phyloP scores from a whole-genome alignment of 2,797 vertebrate species.

The Sebastes jordani region DNA sequence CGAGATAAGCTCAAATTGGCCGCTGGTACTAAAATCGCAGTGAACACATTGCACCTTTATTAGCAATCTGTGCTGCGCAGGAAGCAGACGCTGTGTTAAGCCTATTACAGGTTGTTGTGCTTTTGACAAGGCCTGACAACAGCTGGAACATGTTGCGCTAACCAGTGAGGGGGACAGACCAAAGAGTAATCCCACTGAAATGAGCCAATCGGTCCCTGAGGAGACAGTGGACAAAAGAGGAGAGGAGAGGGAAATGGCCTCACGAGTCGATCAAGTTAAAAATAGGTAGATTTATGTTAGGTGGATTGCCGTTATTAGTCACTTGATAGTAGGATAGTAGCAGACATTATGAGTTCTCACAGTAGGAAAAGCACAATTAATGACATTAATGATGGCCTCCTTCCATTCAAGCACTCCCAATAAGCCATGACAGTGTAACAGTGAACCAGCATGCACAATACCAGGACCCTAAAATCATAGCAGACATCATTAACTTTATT shows the following conservation, averaged over 20 bases:
- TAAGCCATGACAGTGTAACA: neutral
- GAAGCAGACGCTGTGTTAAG: constrained; percentile 62
- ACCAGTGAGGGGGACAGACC: constrained; percentile 43
- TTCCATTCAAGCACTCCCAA: neutral
- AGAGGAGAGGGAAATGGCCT: constrained; percentile 2
- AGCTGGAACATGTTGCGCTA: constrained; percentile 61
- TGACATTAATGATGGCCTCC: neutral
- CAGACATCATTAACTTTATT: neutral
- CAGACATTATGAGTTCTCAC: neutral
- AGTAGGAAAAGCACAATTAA: neutral
- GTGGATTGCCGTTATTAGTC: neutral
- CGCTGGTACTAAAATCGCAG: constrained; percentile 57
- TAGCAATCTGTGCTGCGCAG: constrained; percentile 71
- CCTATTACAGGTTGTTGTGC: constrained; percentile 72
- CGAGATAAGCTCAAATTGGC: constrained; percentile 61
- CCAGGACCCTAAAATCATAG: neutral
- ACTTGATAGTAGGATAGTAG: neutral
- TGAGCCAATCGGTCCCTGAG: constrained; percentile 18
- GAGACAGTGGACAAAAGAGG: neutral
- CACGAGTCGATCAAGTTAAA: neutral
- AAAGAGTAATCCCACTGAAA: constrained; percentile 52
- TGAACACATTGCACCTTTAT: constrained; percentile 72
- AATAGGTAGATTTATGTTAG: neutral
- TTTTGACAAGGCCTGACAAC: constrained; percentile 66
- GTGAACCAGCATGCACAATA: neutral